Percentiles rank a stretch among this genome's conserved stretches.
Evolutionary conservation across 2,797 vertebrate genomes (phyloP).

Genomic region (Corythornis leucogaster): DNA sequence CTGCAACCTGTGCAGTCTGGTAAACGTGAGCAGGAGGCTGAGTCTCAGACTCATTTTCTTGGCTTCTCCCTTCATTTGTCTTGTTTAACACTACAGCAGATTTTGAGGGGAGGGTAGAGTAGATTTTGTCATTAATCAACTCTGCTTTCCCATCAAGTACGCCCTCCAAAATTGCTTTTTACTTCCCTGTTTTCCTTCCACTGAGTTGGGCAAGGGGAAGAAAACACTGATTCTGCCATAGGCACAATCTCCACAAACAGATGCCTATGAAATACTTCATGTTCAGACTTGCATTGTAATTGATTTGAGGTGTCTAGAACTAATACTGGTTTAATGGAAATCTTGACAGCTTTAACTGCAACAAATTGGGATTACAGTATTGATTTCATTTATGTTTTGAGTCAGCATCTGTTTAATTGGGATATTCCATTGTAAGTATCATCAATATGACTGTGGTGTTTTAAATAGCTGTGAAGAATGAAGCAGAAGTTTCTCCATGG

Average conservation of each 20-base stretch:
- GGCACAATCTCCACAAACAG: background rate
- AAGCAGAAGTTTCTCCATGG: background rate
- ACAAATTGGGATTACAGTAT: background rate
- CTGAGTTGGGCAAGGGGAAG: background rate
- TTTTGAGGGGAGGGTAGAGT: background rate
- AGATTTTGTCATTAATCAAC: background rate
- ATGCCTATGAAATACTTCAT: background rate
- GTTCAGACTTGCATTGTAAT: background rate
- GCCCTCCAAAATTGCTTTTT: background rate
- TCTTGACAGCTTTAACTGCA: background rate
- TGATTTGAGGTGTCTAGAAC: background rate
- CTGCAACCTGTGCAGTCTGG: background rate
- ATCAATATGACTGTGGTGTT: background rate
- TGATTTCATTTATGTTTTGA: background rate
- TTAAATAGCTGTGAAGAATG: background rate
- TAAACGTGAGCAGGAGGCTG: background rate
- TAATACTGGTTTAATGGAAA: background rate
- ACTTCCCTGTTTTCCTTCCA: background rate
- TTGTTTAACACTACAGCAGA: background rate
- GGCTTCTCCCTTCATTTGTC: background rate
- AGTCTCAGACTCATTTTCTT: background rate
- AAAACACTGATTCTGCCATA: background rate
- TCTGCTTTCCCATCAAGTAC: background rate
- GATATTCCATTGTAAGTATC: background rate
- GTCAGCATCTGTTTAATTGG: background rate